Percentiles rank a stretch among this genome's conserved stretches.
Conservation (phyloP, 1,140 invertebrate genomes). For the Brachionus plicatilis region DNA sequence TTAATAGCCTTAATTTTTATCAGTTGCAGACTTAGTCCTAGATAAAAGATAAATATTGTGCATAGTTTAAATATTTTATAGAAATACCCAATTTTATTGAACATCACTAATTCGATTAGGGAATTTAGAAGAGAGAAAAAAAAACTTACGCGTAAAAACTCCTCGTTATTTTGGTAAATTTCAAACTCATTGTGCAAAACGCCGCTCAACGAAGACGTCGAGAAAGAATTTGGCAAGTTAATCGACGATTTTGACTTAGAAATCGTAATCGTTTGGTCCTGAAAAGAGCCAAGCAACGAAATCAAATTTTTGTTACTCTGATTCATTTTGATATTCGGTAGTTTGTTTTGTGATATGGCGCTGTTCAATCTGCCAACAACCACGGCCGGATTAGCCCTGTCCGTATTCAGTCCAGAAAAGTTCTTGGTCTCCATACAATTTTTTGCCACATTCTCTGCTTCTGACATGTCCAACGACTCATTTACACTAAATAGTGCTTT, state of each 20-base stretch:
- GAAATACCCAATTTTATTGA: background rate
- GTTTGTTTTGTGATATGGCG: background rate
- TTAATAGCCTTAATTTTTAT: no score
- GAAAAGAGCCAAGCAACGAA: background rate
- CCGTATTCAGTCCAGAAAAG: background rate
- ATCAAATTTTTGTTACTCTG: background rate
- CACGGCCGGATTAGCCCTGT: background rate
- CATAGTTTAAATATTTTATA: no score
- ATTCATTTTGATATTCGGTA: background rate
- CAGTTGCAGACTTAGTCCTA: no score
- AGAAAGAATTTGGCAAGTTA: background rate
- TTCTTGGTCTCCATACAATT: background rate
- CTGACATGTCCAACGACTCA: background rate
- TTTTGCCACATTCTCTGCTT: background rate
- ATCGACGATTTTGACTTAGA: background rate
- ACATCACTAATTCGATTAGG: background rate
- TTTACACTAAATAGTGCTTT: background rate
- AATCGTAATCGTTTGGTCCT: background rate
- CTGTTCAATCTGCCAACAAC: background rate
- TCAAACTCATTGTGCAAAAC: constrained; percentile 5
- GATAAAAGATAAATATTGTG: no score
- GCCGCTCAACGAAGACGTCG: background rate
- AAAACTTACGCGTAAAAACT: background rate
- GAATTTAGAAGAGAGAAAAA: background rate
- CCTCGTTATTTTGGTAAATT: background rate